Evolutionary conservation across 2,113 vertebrate species (phyloP).

Genomic region (Pteruthius melanotis): DNA sequence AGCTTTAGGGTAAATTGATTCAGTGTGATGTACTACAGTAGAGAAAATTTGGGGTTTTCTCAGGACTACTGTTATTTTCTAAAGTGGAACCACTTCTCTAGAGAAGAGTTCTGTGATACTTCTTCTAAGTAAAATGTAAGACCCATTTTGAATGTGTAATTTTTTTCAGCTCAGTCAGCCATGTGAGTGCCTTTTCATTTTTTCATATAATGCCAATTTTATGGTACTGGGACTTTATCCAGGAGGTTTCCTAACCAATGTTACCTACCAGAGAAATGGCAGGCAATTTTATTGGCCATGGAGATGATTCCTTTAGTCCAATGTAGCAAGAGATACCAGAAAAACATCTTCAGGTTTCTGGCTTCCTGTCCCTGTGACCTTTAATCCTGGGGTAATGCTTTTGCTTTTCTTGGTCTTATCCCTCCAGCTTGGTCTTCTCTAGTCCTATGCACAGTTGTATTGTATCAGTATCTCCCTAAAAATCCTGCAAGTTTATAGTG

Average conservation of each 20-base stretch:
- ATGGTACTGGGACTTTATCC: background rate
- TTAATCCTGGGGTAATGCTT: background rate
- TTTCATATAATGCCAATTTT: background rate
- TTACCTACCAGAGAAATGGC: background rate
- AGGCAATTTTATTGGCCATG: background rate
- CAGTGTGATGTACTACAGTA: background rate
- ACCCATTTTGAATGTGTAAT: background rate
- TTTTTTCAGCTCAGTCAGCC: background rate
- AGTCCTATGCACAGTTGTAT: background rate
- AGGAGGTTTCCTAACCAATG: background rate
- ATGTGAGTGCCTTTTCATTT: constrained; percentile 46
- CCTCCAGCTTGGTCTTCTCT: background rate
- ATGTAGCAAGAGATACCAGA: background rate
- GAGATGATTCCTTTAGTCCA: background rate
- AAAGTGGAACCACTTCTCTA: background rate
- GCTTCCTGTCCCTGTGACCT: background rate
- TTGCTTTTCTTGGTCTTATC: background rate
- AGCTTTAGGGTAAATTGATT: background rate
- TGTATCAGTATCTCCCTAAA: background rate
- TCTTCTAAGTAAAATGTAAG: background rate
- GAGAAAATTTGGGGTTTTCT: background rate
- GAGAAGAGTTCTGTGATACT: background rate
- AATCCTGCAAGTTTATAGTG: background rate
- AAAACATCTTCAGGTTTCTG: background rate
- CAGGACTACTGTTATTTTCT: background rate